Conservation (phyloP, 2,888 invertebrate species). For the Orchestes rusci region DNA sequence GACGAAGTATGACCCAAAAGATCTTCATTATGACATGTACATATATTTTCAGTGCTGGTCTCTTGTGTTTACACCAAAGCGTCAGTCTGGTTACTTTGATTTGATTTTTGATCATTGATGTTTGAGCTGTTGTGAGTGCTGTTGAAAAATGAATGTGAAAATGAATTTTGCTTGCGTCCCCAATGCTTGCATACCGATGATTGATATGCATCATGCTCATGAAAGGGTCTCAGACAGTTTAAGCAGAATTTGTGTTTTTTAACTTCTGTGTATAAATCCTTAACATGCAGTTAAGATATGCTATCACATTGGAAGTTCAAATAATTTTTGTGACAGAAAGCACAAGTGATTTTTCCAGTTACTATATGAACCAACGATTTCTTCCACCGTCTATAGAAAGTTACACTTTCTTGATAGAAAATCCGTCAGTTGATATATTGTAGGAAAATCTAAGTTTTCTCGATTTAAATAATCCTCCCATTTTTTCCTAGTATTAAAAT, state of each 20-base stretch:
- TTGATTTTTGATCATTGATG: too few species aligned
- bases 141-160: background rate
- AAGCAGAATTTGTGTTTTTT: background rate
- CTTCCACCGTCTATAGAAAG: constrained; percentile 6
- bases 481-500: constrained; percentile 2
- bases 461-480: background rate
- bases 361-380: background rate
- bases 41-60: too few species aligned
- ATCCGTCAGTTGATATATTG: background rate
- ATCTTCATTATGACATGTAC: too few species aligned
- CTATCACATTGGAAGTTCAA: background rate
- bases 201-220: background rate
- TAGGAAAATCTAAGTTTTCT: background rate
- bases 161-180: background rate
- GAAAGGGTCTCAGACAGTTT: background rate
- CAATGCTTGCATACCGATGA: background rate
- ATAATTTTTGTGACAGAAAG: background rate
- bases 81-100: too few species aligned
- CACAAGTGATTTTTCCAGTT: background rate
- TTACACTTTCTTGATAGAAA: background rate
- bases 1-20: too few species aligned
- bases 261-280: background rate
- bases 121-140: background rate
- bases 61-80: too few species aligned
- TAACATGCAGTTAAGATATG: background rate